These are phyloP conservation scores for Ceraclea dissimilis DNA, from an alignment of 2,888 invertebrate species.

Conservation along the genomic window DNA sequence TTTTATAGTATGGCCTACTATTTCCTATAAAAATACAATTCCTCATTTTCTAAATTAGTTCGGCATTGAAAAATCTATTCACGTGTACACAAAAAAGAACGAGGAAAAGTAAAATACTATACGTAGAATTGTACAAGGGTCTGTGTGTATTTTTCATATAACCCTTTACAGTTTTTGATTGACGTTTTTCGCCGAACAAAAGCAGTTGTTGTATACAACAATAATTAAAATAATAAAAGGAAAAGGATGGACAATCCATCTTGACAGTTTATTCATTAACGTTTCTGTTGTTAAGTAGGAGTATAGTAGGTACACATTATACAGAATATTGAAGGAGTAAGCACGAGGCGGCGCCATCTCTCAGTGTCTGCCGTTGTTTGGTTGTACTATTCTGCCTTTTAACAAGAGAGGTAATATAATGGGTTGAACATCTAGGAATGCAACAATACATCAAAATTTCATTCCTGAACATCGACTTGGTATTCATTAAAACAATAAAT, in stretches of 20 bases:
- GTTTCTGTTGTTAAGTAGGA: not conserved
- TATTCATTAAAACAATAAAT: too few relatives aligned
- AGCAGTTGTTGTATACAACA: not conserved
- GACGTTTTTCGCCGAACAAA: not conserved
- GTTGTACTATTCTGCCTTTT: not conserved
- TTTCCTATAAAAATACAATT: too few relatives aligned
- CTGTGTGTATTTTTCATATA: not conserved
- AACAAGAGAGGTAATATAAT: too few relatives aligned
- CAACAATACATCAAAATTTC: too few relatives aligned
- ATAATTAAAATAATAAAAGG: conserved; percentile 1
- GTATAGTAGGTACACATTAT: not conserved
- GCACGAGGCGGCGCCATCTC: not conserved
- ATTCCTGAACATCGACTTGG: too few relatives aligned
- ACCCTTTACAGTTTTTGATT: not conserved
- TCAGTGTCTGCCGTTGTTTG: not conserved
- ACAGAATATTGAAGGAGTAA: not conserved
- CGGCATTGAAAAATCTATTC: too few relatives aligned
- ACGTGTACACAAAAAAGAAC: too few relatives aligned
- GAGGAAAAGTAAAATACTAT: too few relatives aligned
- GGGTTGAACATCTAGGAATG: too few relatives aligned
- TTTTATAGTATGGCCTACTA: too few relatives aligned
- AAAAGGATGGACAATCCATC: not conserved
- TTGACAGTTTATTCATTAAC: conserved; percentile 1
- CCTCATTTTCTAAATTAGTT: too few relatives aligned
- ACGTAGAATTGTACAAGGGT: too few relatives aligned